Conservation (phyloP, 2,888 invertebrate species). For the Lordiphosa andalusiaca region DNA sequence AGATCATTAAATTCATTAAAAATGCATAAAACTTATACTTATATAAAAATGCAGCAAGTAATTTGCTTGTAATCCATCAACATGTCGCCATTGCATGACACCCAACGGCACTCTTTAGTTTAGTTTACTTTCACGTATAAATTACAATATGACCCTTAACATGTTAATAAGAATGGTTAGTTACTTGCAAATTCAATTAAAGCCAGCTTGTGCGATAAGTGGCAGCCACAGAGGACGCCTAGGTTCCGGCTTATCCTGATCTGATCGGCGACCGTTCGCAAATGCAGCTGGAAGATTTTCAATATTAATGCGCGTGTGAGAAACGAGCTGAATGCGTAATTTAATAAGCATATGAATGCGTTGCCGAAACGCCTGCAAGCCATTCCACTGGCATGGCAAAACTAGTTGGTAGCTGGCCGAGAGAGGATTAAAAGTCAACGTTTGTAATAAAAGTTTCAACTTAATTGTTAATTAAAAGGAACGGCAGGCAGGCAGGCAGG, state of each 20-base stretch:
- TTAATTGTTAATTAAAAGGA: conserved; percentile 76
- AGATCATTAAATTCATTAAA: conserved; percentile 69
- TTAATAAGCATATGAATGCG: conserved; percentile 52
- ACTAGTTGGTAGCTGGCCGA: conserved; percentile 16
- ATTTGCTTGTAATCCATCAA: conserved; percentile 69
- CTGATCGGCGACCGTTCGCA: conserved; percentile 35
- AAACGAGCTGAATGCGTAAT: conserved; percentile 68
- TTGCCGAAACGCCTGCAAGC: conserved; percentile 39
- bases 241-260: conserved; percentile 44
- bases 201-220: conserved; percentile 53
- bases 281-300: conserved; percentile 43
- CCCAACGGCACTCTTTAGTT: conserved; percentile 37
- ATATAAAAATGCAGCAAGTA: conserved; percentile 28
- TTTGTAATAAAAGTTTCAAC: conserved; percentile 63
- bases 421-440: conserved; percentile 53
- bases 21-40: conserved; percentile 57
- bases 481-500: conserved; percentile 20
- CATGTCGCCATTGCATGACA: conserved; percentile 38
- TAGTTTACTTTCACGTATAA: conserved; percentile 40
- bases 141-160: conserved; percentile 65
- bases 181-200: conserved; percentile 62
- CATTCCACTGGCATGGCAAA: conserved; percentile 22
- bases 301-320: conserved; percentile 49
- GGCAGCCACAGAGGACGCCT: conserved; percentile 32
- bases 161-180: conserved; percentile 60